These are phyloP conservation scores for Diaphora mendica DNA, from an alignment of 2,888 invertebrate species.

Conservation along the genomic window DNA sequence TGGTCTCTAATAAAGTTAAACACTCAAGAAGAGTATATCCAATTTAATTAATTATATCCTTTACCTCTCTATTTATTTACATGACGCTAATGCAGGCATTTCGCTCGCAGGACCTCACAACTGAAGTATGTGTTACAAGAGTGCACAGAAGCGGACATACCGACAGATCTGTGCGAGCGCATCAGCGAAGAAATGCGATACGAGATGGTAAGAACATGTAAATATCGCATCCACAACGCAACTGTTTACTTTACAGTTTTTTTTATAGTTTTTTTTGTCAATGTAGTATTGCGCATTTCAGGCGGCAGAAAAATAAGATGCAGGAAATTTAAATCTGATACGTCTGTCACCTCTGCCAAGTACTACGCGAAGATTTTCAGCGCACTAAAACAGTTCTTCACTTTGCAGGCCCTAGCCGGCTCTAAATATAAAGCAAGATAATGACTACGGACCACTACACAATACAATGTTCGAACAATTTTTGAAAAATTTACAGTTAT, in stretches of 20 bases:
- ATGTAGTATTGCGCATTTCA: conserved; percentile 71
- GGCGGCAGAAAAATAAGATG: conserved; percentile 84
- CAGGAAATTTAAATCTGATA: conserved; percentile 81
- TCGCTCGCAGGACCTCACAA: conserved; percentile 90
- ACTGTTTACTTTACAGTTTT: conserved; percentile 46
- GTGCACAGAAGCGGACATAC: conserved; percentile 96
- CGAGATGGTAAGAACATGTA: conserved; percentile 92
- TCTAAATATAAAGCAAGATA: conserved; percentile 83
- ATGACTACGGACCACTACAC: conserved; percentile 43
- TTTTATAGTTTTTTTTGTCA: conserved; percentile 62
- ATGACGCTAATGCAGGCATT: neutral
- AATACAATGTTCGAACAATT: conserved; percentile 33
- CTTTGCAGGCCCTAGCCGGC: conserved; percentile 81
- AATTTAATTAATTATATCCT: no score
- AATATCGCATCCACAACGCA: conserved; percentile 70
- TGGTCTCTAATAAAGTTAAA: no score
- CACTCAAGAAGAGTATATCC: no score
- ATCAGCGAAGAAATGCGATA: conserved; percentile 96
- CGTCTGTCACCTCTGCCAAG: conserved; percentile 78
- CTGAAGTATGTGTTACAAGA: conserved; percentile 94
- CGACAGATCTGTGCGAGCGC: conserved; percentile 94
- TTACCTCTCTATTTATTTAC: neutral
- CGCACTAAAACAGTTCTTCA: conserved; percentile 85
- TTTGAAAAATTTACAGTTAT: conserved; percentile 45
- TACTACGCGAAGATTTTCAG: conserved; percentile 82